Base-by-base conservation (phyloP, 2,888 invertebrate species). In the Drosophila mettleri region DNA sequence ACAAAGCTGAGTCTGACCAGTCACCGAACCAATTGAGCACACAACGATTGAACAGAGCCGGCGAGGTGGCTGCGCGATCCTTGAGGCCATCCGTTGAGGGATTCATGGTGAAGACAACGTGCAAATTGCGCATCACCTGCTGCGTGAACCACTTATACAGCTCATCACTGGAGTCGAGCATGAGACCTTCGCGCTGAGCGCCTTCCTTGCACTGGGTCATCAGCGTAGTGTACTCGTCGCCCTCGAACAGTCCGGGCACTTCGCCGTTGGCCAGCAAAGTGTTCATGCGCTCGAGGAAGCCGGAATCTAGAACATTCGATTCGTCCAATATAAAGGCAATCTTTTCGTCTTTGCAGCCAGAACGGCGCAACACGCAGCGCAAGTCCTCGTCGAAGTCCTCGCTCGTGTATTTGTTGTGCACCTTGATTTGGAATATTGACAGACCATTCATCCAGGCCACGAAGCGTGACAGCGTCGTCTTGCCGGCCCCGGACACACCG, bases 131-230 rank as follows among this genome's bases (percentile, higher is more conserved):
- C 98, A 99, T 99, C 36, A 99, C 99, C 94, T 99, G 97, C 27
- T 98, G 97, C 0, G 99, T 99, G 92, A 99, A 99, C 99, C 99
- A 99, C 93, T 99, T 99, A 93, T 99, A 99, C 10, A 99, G 93
- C 92, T 99, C 99, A 92, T 99, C 99, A 84, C 97, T 97, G 0
- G 99, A 98, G 93, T 99, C 99, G 48, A 99, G 93, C 99, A 99
- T 99, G 43, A 98, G 94, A 5, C 99, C 99, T 93, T 99, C 99
- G 65, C 99, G 94, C 91, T 98, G 98, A 1, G 99, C 98, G 3
- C 99, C 99, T 93, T 99, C 99, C 92, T 99, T 99, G 92, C 99
- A 99, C 92, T 99, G 99, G 0, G 99, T 99, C 99, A 99, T 99
- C 64, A 99, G 93, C 0, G 99, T 99, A 2, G 99, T 98, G 91